These are phyloP conservation scores for Phrynosoma platyrhinos DNA, from an alignment of 2,113 vertebrate genomes.

Conservation along the genomic window DNA sequence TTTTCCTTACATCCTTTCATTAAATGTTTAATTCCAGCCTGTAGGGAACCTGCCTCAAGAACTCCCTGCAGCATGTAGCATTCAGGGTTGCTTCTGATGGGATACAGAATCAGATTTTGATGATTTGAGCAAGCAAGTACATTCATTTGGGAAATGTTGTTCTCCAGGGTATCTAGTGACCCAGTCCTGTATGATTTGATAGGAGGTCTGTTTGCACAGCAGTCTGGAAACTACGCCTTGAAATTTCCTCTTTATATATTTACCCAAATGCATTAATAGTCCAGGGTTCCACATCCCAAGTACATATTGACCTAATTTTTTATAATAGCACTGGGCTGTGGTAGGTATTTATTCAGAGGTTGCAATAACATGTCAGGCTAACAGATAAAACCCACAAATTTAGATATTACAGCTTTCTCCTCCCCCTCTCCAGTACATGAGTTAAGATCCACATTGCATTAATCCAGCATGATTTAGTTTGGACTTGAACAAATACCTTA, in stretches of 20 bases:
- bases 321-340: too few relatives aligned
- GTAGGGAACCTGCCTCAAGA: background rate
- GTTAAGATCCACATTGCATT: background rate
- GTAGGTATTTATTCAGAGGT: constrained; percentile 2
- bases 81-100: background rate
- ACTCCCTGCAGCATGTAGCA: too few relatives aligned
- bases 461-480: background rate
- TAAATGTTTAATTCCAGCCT: background rate
- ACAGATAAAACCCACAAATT: background rate
- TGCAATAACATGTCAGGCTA: background rate
- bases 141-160: background rate
- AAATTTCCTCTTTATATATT: background rate
- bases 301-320: background rate
- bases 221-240: background rate
- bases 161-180: background rate
- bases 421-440: too few relatives aligned
- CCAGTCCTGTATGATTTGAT: background rate
- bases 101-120: background rate
- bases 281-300: background rate
- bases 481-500: too few relatives aligned
- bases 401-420: background rate
- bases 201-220: background rate
- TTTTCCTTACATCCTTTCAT: too few relatives aligned
- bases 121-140: too few relatives aligned
- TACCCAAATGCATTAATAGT: background rate